Base-by-base conservation (phyloP, 2,888 invertebrate genomes). In the Carterocephalus palaemon region DNA sequence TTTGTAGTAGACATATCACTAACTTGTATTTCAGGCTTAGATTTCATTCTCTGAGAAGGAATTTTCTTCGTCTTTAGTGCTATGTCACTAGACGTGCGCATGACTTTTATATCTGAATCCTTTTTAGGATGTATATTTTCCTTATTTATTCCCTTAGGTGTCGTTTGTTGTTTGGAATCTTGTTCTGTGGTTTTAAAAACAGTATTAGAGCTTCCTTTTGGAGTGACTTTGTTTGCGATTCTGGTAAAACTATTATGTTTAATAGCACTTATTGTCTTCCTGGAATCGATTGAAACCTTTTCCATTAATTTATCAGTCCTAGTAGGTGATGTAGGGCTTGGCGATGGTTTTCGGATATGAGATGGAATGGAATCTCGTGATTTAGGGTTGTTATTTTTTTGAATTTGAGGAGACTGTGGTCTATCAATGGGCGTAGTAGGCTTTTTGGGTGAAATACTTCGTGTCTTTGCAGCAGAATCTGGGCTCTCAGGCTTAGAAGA, bases 21-120 rank as follows among this genome's bases (percentile, higher is more conserved):
- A 0, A 86, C 72, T 61, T 82, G 78, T 50, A 88, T 86, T 69
- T 88, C 88, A 20, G 88, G 87, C 52, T 85, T 88, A 0, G 87
- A 84, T 53, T 75, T 86, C 42, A 82, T 71, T 62, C 81, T 70
- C 51, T 82, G 79, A 3, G 88, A 85, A 1, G 79, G 67, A 51
- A 57, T 59, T 57, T 83, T 82, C 51, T 81, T 79, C 1, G 80
- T 66, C 65, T 88, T 90, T 4, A 89, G 81, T n/a, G 86, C 67
- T 41, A 84, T 84, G 45, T 91, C 90, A 60, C 90, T 90, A 2
- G 83, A 72, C 12, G 90, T 89, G 23, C 90, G 82, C 2, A 79
- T 83, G 26, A 89, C 82, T 67, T 88, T 89, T 10, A 60, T 49
- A 26, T 89, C 87, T 9, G 48, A 48, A 33, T 78, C 76, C 56